Conservation (phyloP, 2,797 vertebrate species). For the Podarcis lilfordi region DNA sequence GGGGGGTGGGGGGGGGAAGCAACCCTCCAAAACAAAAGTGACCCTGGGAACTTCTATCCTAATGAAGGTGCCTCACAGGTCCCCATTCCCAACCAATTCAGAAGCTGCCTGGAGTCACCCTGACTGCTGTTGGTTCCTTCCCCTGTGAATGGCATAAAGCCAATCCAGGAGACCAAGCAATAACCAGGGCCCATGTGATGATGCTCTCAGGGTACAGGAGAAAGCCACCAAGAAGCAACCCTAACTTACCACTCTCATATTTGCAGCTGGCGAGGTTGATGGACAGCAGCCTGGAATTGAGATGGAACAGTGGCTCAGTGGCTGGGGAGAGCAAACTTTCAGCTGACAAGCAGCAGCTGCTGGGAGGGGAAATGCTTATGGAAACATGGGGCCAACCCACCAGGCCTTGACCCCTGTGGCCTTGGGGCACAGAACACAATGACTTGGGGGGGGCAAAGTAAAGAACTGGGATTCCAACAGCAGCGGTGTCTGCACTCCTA, state of each 20-base stretch:
- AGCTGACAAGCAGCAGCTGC: too few relatives aligned
- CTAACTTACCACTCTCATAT: conserved; percentile 81
- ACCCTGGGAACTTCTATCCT: neutral
- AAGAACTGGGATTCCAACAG: too few relatives aligned
- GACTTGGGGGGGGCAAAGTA: too few relatives aligned
- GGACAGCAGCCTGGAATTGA: conserved; percentile 71
- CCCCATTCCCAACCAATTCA: neutral
- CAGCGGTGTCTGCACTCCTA: neutral
- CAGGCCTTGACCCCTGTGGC: neutral
- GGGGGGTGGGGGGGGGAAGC: neutral
- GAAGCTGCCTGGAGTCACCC: neutral
- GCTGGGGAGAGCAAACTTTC: neutral
- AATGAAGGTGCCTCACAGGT: neutral
- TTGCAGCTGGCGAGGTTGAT: conserved; percentile 79
- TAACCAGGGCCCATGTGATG: neutral
- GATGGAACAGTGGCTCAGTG: conserved; percentile 24
- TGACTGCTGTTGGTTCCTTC: neutral
- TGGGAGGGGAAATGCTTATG: neutral
- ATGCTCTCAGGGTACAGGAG: too few relatives aligned
- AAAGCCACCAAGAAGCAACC: neutral
- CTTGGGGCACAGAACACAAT: neutral
- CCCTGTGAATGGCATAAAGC: neutral
- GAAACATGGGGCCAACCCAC: neutral
- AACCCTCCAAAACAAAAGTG: neutral
- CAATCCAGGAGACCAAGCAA: too few relatives aligned